phyloP scores from a whole-genome alignment of 1,140 invertebrate species.

The Macrostomum lignano region DNA sequence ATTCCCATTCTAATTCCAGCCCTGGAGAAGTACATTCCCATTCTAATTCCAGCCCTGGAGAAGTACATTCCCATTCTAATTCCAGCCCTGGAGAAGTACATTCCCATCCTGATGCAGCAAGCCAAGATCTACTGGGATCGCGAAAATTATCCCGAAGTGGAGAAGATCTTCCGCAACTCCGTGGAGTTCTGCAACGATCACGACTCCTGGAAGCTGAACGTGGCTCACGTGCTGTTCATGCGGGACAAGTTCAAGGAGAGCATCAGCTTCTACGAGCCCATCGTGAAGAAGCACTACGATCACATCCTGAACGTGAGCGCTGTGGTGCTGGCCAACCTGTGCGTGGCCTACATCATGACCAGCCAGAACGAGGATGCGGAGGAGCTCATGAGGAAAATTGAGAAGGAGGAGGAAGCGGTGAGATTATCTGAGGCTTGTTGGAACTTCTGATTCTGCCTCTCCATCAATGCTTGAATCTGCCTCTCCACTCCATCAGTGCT shows the following conservation, averaged over 20 bases:
- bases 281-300: conserved; percentile 80
- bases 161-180: conserved; percentile 44
- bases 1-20: no score
- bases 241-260: conserved; percentile 95
- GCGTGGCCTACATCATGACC: conserved; percentile 95
- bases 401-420: conserved; percentile 63
- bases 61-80: no score
- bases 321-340: conserved; percentile 82
- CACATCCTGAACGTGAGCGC: conserved; percentile 68
- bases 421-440: no score
- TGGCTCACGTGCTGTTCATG: conserved; percentile 95
- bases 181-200: conserved; percentile 91
- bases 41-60: no score
- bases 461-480: no score
- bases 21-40: no score
- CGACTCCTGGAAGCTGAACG: conserved; percentile 81
- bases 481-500: no score
- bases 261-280: conserved; percentile 84
- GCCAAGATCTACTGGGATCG: conserved; percentile 95
- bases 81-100: conserved; percentile 42
- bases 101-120: conserved; percentile 91
- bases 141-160: conserved; percentile 68
- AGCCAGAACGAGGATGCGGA: conserved; percentile 95
- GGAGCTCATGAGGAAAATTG: conserved; percentile 88
- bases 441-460: no score